A percentile compares a stretch with the other conserved stretches of the same genome.
These are phyloP conservation scores for Habrosyne pyritoides DNA, from an alignment of 2,888 invertebrate species.

Conservation along the genomic window DNA sequence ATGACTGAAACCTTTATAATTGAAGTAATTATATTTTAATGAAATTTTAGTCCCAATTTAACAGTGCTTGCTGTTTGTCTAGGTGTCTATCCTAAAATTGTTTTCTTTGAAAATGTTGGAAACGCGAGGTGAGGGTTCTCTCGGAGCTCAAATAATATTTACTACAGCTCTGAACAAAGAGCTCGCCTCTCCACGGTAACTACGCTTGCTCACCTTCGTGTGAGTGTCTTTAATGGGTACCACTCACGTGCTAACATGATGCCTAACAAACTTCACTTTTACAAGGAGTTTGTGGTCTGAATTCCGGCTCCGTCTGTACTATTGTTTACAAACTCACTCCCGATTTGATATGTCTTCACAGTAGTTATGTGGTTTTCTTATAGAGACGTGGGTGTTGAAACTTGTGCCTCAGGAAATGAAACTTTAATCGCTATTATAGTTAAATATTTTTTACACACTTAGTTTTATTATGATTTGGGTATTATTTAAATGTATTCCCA, in stretches of 20 bases:
- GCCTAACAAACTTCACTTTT: not conserved
- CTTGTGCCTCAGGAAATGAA: not conserved
- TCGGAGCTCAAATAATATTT: not conserved
- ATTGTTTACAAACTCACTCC: not conserved
- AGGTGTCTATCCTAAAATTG: not conserved
- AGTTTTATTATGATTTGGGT: too few species aligned
- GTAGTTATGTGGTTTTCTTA: not conserved
- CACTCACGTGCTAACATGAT: not conserved
- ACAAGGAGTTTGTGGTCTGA: not conserved
- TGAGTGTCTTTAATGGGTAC: not conserved
- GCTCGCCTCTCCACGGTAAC: not conserved
- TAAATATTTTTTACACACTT: too few species aligned
- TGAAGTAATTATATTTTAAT: not conserved
- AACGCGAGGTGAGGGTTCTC: not conserved
- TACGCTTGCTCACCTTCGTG: not conserved
- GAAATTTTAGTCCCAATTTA: not conserved
- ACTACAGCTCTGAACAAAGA: slow-evolving; percentile 1
- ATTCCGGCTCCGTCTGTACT: not conserved
- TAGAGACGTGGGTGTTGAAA: not conserved
- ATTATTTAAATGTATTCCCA: too few species aligned
- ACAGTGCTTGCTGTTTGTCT: not conserved
- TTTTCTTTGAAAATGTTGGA: slow-evolving; percentile 1
- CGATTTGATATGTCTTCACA: not conserved
- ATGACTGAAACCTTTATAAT: not conserved
- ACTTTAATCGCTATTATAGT: not conserved